Evolutionary conservation across 1,140 invertebrate genomes (phyloP).

Genomic region (Drosophila triauraria): DNA sequence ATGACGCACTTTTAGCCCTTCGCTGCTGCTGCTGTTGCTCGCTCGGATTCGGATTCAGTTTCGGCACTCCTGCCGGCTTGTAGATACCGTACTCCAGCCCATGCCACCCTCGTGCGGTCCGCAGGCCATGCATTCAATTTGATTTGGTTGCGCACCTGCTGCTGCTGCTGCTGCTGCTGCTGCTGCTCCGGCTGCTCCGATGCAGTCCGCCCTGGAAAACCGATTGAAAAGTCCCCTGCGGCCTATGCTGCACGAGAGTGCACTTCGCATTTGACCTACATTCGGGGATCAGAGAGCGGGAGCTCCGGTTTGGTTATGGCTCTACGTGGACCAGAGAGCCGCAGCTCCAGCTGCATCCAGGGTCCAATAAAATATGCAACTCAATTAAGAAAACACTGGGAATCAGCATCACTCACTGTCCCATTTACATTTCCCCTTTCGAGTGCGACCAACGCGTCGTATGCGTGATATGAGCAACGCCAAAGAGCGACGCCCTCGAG

Average conservation of each 20-base stretch:
- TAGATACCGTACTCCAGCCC: slow-evolving; percentile 19
- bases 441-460: slow-evolving; percentile 33
- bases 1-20: slow-evolving; percentile 84
- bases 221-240: slow-evolving; percentile 73
- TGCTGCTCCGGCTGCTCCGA: slow-evolving; percentile 22
- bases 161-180: slow-evolving; percentile 54
- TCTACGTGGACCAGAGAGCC: slow-evolving; percentile 33
- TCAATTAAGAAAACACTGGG: slow-evolving; percentile 54
- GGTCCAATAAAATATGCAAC: slow-evolving; percentile 63
- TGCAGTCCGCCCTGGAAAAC: slow-evolving; percentile 55
- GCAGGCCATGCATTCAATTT: slow-evolving; percentile 52
- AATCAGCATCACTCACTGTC: slow-evolving; percentile 1
- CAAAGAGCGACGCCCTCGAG: slow-evolving; percentile 38
- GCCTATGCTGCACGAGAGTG: slow-evolving; percentile 56
- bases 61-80: slow-evolving; percentile 24
- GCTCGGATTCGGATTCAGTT: slow-evolving; percentile 37
- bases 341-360: slow-evolving; percentile 4
- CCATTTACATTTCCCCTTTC: slow-evolving; percentile 3
- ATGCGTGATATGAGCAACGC: slow-evolving; percentile 44
- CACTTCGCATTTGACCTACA: slow-evolving; percentile 76
- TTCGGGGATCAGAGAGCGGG: slow-evolving; percentile 44
- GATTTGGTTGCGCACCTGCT: slow-evolving; percentile 72
- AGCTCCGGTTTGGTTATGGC: slow-evolving; percentile 36
- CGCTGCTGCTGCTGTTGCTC: slow-evolving; percentile 52
- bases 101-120: slow-evolving; percentile 13